Evolutionary conservation across 2,797 vertebrate species (phyloP).

Genomic region (Apogon hyalosoma): DNA sequence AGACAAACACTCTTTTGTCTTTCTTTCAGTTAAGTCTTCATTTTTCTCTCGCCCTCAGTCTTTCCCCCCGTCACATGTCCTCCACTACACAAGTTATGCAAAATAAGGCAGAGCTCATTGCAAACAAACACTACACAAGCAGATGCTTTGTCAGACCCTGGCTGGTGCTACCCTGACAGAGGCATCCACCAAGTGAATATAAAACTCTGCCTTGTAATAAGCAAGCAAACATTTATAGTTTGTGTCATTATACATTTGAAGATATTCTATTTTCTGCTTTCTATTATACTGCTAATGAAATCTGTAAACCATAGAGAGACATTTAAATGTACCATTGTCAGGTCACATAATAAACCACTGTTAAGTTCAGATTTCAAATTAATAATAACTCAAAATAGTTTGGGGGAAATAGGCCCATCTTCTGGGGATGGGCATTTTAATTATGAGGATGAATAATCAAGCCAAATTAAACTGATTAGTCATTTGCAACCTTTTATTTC

Average conservation of each 20-base stretch:
- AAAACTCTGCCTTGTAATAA: slow-evolving; percentile 56
- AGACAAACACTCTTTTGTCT: slow-evolving; percentile 78
- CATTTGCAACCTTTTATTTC: no score
- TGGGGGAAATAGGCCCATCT: no score
- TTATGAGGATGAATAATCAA: no score
- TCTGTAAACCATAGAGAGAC: background rate
- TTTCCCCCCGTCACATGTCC: slow-evolving; percentile 82
- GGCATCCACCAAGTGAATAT: slow-evolving; percentile 42
- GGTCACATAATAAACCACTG: background rate
- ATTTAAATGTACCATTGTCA: background rate
- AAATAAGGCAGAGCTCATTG: slow-evolving; percentile 81
- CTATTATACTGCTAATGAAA: background rate
- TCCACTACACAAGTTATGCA: slow-evolving; percentile 85
- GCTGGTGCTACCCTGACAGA: slow-evolving; percentile 61
- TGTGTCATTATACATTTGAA: background rate
- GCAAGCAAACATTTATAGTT: slow-evolving; percentile 29
- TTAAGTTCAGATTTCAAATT: no score
- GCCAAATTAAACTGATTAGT: no score
- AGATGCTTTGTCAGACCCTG: slow-evolving; percentile 78
- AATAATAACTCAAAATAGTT: no score
- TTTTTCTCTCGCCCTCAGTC: slow-evolving; percentile 70
- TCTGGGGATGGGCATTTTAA: no score
- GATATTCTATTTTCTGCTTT: background rate
- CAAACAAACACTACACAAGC: slow-evolving; percentile 86
- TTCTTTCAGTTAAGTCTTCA: slow-evolving; percentile 63